Evolutionary conservation across 2,888 invertebrate species (phyloP), one percentile per base, ranked within the genome.

Genomic region (Aphelenchoides bicaudatus): DNA sequence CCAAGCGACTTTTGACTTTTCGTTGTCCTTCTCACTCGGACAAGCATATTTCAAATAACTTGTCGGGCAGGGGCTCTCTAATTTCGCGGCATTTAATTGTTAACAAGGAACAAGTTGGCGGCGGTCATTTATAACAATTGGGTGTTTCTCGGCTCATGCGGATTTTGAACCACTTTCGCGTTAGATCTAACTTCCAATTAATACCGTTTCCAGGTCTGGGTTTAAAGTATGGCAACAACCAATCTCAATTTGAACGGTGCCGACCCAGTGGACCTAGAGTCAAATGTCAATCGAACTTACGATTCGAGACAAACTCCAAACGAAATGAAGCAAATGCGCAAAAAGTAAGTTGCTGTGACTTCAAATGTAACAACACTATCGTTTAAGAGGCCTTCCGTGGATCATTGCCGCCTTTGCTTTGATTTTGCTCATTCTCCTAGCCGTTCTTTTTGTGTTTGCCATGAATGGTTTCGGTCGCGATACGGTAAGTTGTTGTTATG

Each of bases 311-410:
- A n/a, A 6, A 43, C 43, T 10, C 43, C 43, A 8, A 19, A 43
- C 6, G 43, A 43, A 43, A 25, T 51, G 13, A 51, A 51, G 25
- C 52, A 51, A 38, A 51, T 51, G 31, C 10, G 52, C 25, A 51
- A 51, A 30, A 51, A 51, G 52, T 51, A 23, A 51, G 31, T 34
- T 37, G 47, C 47, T 2, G n/a, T 37, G 8, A 16, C 21, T 51
- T 51, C 19, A 34, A 13, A 10, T 21, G 51, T 57, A 16, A 55
- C 16, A 19, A 50, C 51, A 47, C 27, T 31, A 25, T 1, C 23
- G 10, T 59, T 58, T 61, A 25, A 58, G 58, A 47, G 58, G 58
- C 0, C 29, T 58, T 1, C 58, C 58, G 23, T 58, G 58, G 58
- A 29, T 58, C 13, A 27, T 58, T 21, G 59, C 58, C 2, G 58